A percentile compares a stretch with the other conserved stretches of the same genome.
Evolutionary conservation across 2,113 vertebrate species (phyloP).

Genomic region (Platysteira castanea): DNA sequence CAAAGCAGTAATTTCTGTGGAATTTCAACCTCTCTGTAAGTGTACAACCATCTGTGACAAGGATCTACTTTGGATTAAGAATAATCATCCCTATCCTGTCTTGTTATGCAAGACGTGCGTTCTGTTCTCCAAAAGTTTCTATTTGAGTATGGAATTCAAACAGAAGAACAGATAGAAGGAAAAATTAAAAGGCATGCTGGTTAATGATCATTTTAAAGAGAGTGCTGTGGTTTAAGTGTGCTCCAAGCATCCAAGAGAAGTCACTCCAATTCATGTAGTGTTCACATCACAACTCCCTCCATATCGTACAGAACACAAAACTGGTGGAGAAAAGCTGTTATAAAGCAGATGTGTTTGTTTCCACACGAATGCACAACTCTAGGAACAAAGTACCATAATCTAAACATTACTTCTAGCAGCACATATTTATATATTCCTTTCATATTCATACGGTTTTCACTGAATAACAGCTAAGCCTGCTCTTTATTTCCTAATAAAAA

Average conservation of each 20-base stretch:
- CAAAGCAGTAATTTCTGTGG: not conserved
- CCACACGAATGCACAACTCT: not conserved
- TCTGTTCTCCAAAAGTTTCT: not conserved
- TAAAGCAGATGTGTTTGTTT: not conserved
- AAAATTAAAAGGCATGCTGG: not conserved
- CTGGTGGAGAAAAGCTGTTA: not conserved
- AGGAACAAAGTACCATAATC: not conserved
- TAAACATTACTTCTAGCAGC: not conserved
- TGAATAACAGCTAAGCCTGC: not conserved
- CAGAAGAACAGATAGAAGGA: not conserved
- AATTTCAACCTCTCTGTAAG: not conserved
- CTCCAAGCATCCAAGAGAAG: not conserved
- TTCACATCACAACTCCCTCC: not conserved
- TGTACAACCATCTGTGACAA: accelerated
- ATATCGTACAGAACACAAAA: not conserved
- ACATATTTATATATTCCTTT: not conserved
- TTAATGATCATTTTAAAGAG: not conserved
- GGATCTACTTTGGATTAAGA: not conserved
- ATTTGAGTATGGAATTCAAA: not conserved
- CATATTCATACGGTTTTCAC: not conserved
- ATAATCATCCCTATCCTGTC: not conserved
- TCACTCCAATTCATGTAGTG: not conserved
- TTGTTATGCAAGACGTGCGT: not conserved
- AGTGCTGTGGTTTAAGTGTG: not conserved
- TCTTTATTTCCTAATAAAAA: not conserved